phyloP scores from a whole-genome alignment of 2,797 vertebrate genomes.

The Urocyon cinereoargenteus region DNA sequence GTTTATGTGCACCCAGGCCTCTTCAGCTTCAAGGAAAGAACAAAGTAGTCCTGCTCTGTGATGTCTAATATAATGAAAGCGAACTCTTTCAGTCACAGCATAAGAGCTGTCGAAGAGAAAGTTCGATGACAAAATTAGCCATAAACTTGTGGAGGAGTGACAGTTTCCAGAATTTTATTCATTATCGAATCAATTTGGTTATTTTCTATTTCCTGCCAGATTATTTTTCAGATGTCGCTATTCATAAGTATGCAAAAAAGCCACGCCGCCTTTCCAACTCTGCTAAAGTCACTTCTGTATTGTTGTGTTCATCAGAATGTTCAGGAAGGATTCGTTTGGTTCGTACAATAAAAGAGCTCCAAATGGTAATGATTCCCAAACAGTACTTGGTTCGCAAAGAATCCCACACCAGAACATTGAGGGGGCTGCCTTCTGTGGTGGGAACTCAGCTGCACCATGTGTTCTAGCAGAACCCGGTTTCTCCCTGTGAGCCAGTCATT shows the following conservation, averaged over 20 bases:
- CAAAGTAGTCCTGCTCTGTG: background rate
- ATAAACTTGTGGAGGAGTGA: background rate
- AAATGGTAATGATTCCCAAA: slow-evolving; percentile 76
- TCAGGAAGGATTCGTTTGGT: slow-evolving; percentile 69
- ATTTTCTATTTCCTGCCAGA: slow-evolving; percentile 37
- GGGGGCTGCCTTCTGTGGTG: slow-evolving; percentile 73
- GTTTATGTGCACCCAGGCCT: slow-evolving; percentile 39
- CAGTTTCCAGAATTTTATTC: slow-evolving; percentile 34
- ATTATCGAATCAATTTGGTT: slow-evolving; percentile 31
- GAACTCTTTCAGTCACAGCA: background rate
- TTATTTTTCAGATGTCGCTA: slow-evolving; percentile 41
- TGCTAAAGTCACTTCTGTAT: slow-evolving; percentile 50
- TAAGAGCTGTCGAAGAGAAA: slow-evolving; percentile 26
- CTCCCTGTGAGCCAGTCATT: slow-evolving; percentile 49
- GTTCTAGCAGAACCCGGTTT: slow-evolving; percentile 72
- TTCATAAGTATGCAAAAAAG: slow-evolving; percentile 52
- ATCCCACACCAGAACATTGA: slow-evolving; percentile 79
- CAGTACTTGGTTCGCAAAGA: slow-evolving; percentile 78
- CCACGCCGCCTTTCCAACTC: slow-evolving; percentile 16
- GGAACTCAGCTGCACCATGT: slow-evolving; percentile 73
- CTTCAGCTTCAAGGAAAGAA: slow-evolving; percentile 53
- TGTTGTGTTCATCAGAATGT: slow-evolving; percentile 67
- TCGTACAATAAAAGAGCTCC: slow-evolving; percentile 67
- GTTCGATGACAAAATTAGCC: slow-evolving; percentile 8
- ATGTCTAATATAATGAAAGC: slow-evolving; percentile 27